Conservation (phyloP, 2,113 vertebrate genomes). For the Triplophysa siluroides region DNA sequence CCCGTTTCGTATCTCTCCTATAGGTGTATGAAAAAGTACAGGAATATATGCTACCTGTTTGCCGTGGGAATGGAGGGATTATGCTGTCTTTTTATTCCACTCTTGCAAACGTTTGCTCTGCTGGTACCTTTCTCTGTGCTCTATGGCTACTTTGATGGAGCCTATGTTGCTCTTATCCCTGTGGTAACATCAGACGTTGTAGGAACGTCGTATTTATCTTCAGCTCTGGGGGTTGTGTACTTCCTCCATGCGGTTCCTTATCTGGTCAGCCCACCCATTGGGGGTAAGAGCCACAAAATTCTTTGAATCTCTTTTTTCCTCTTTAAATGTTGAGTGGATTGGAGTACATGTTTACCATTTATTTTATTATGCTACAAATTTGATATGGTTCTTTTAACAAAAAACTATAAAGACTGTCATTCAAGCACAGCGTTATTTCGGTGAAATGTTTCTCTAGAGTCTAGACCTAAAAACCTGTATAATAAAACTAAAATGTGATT, state of each 20-base stretch:
- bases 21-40: conserved; percentile 86
- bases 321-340: no score
- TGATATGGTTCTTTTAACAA: no score
- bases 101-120: conserved; percentile 80
- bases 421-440: no score
- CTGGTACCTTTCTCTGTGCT: conserved; percentile 90
- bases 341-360: no score
- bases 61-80: conserved; percentile 89
- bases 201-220: conserved; percentile 81
- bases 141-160: conserved; percentile 96
- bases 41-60: conserved; percentile 82
- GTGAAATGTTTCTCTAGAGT: no score
- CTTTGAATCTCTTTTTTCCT: neutral
- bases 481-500: no score
- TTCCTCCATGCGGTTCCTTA: conserved; percentile 93
- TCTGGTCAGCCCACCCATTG: conserved; percentile 88
- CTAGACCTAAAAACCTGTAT: no score
- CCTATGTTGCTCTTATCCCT: conserved; percentile 91
- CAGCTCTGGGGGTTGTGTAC: conserved; percentile 88
- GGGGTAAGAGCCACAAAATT: conserved; percentile 77
- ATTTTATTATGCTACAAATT: no score
- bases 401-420: no score
- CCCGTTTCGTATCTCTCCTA: conserved; percentile 18
- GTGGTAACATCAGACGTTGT: conserved; percentile 92
- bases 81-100: conserved; percentile 84